Conservation (phyloP, 1,140 invertebrate genomes). For the Macrostomum lignano region DNA sequence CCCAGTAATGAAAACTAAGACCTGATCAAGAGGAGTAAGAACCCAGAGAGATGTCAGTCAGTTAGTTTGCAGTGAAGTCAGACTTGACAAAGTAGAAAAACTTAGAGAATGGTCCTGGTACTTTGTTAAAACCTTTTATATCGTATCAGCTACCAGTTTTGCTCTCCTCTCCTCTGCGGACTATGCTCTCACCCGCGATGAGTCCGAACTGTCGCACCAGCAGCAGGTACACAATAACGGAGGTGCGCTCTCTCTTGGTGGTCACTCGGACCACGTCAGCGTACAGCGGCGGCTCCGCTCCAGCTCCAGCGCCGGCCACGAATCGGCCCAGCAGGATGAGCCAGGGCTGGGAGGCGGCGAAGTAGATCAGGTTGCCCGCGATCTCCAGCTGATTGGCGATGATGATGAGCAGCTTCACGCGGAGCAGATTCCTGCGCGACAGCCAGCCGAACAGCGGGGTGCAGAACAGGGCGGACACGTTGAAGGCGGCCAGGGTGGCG, state of each 20-base stretch:
- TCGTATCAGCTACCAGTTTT: too few relatives aligned
- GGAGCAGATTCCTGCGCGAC: not conserved
- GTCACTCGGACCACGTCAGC: constrained; percentile 5
- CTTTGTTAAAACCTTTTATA: too few relatives aligned
- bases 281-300: constrained; percentile 1
- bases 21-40: too few relatives aligned
- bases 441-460: constrained; percentile 5
- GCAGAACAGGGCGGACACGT: not conserved
- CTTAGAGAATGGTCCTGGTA: too few relatives aligned
- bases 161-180: too few relatives aligned
- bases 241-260: not conserved
- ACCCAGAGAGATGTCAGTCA: too few relatives aligned
- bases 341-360: not conserved
- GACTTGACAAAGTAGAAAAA: too few relatives aligned
- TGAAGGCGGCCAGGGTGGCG: not conserved
- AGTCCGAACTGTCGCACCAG: not conserved
- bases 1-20: too few relatives aligned
- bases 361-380: constrained; percentile 4
- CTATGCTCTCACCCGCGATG: constrained; percentile 4
- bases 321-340: constrained; percentile 4
- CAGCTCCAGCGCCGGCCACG: constrained; percentile 1
- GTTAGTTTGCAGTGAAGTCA: too few relatives aligned
- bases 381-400: constrained; percentile 2
- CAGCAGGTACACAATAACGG: not conserved
- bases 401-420: constrained; percentile 1